A percentile compares a stretch with the other conserved stretches of the same genome.
Evolutionary conservation across 2,888 invertebrate species (phyloP).

Genomic region (Muscina levida): DNA sequence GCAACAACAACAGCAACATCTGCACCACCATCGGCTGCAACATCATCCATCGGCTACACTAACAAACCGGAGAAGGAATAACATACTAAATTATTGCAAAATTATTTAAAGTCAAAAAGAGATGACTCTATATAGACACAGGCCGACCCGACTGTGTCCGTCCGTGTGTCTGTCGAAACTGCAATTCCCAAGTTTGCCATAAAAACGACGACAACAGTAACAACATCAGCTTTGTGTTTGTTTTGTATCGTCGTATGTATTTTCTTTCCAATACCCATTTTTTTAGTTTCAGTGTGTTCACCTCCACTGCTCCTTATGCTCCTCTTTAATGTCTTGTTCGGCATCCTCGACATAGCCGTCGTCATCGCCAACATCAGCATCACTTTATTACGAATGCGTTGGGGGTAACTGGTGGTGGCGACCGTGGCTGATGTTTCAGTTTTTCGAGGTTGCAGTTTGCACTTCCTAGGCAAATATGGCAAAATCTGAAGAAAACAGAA

Average conservation of each 20-base stretch:
- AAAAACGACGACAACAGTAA: slow-evolving; percentile 38
- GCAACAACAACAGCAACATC: slow-evolving; percentile 9
- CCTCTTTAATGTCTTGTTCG: background rate
- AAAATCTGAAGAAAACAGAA: no score
- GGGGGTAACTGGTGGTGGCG: background rate
- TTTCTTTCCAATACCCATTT: slow-evolving; percentile 13
- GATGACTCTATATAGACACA: slow-evolving; percentile 56
- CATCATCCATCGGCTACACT: slow-evolving; percentile 6
- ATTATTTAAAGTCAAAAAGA: slow-evolving; percentile 65
- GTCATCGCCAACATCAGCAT: slow-evolving; percentile 6
- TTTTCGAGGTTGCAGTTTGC: slow-evolving; percentile 20
- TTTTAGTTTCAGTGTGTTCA: background rate
- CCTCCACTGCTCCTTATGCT: background rate
- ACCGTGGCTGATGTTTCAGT: background rate
- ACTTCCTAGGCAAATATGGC: slow-evolving; percentile 6
- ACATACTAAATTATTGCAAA: slow-evolving; percentile 61
- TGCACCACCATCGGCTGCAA: slow-evolving; percentile 33
- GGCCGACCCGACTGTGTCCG: background rate
- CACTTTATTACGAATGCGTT: slow-evolving; percentile 8
- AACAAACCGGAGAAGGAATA: slow-evolving; percentile 46
- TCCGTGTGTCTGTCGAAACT: slow-evolving; percentile 22
- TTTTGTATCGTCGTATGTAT: slow-evolving; percentile 39
- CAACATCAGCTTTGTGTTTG: slow-evolving; percentile 34
- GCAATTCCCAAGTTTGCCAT: slow-evolving; percentile 58
- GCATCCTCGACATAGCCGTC: background rate